Conservation (phyloP, 2,797 vertebrate genomes). For the Malurus leucopterus region DNA sequence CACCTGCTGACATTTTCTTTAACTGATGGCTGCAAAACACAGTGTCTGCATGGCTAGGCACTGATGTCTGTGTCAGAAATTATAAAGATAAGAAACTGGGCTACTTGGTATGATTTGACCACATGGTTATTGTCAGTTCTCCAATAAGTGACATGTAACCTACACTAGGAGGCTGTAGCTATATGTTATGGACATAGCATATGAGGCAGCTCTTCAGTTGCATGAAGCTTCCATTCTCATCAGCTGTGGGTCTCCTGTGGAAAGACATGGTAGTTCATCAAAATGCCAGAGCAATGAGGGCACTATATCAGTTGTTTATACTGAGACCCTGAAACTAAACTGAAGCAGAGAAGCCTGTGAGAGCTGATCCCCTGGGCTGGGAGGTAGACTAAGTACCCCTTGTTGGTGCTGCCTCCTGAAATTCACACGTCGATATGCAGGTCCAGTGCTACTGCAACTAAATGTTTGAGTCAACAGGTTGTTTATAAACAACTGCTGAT, state of each 20-base stretch:
- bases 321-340: not conserved
- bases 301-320: accelerated
- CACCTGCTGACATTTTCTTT: conserved; percentile 26
- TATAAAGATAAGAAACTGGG: not conserved
- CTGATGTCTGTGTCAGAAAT: not conserved
- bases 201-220: not conserved
- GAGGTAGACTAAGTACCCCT: not conserved
- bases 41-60: not conserved
- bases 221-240: not conserved
- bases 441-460: not conserved
- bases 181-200: accelerated
- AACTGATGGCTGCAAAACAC: not conserved
- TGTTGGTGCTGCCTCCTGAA: not conserved
- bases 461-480: not conserved
- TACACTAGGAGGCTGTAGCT: not conserved
- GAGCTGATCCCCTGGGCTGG: not conserved
- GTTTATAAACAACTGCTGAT: not conserved
- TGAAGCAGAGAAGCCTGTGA: not conserved
- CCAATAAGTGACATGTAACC: not conserved
- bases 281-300: not conserved
- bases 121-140: not conserved
- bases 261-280: not conserved
- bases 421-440: not conserved
- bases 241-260: not conserved
- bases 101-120: not conserved